A percentile compares a stretch with the other conserved stretches of the same genome.
These are phyloP conservation scores for Nudaria mundana DNA, from an alignment of 2,888 invertebrate species.

Conservation along the genomic window DNA sequence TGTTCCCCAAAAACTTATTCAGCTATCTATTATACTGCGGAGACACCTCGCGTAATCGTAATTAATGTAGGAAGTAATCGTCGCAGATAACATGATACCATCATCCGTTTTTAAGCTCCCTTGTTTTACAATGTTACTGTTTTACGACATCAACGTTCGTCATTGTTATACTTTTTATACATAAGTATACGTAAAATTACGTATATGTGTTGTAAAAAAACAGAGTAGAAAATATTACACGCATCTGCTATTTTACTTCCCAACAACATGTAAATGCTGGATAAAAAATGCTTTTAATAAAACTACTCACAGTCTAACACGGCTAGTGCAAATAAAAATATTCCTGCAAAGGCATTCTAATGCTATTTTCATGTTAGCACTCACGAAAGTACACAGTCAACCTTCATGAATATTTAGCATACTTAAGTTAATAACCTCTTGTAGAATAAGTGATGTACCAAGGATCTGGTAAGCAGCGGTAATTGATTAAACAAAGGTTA, in stretches of 20 bases:
- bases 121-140: conserved; percentile 47
- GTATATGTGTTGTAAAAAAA: conserved; percentile 16
- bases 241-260: too few species aligned
- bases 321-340: too few species aligned
- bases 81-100: conserved; percentile 43
- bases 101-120: conserved; percentile 54
- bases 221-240: conserved; percentile 26
- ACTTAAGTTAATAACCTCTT: conserved; percentile 1
- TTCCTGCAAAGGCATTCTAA: not conserved
- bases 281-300: too few species aligned
- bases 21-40: too few species aligned
- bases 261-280: too few species aligned
- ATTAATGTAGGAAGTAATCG: conserved; percentile 51
- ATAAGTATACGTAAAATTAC: too few species aligned
- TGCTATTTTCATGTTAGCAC: conserved; percentile 3
- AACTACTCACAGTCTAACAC: too few species aligned
- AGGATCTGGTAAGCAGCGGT: conserved; percentile 8
- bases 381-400: not conserved
- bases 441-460: not conserved
- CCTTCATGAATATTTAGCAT: not conserved
- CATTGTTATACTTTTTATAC: not conserved
- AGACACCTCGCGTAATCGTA: conserved; percentile 54
- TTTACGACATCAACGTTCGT: conserved; percentile 41
- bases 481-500: conserved; percentile 20
- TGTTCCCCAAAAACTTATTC: too few species aligned